Evolutionary conservation across 1,140 invertebrate genomes (phyloP).

Genomic region (Drosophila obscura): DNA sequence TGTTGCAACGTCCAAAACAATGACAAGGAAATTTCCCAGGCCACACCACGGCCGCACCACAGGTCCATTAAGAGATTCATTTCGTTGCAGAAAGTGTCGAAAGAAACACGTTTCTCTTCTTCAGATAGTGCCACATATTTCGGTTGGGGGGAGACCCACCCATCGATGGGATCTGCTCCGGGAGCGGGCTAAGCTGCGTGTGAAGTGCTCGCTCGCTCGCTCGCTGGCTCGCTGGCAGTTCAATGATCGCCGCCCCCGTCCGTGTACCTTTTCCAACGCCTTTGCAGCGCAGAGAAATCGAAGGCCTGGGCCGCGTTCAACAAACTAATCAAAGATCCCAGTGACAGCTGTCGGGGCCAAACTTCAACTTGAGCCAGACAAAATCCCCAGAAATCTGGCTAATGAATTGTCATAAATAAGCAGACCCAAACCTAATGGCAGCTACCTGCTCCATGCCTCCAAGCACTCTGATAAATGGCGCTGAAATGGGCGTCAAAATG

Average conservation of each 20-base stretch:
- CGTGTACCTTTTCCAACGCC: constrained; percentile 30
- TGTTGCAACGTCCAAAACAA: constrained; percentile 58
- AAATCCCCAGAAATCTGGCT: constrained; percentile 18
- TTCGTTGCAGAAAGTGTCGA: constrained; percentile 47
- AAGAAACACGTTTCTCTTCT: constrained; percentile 50
- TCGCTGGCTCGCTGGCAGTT: constrained; percentile 24
- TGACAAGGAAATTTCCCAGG: constrained; percentile 68
- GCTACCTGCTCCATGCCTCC: constrained; percentile 38
- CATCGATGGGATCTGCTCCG: constrained; percentile 32
- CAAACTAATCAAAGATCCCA: constrained; percentile 71
- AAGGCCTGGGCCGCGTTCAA: constrained; percentile 69
- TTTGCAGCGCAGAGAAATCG: constrained; percentile 67
- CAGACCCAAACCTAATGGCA: constrained; percentile 3
- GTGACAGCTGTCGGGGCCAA: constrained; percentile 67
- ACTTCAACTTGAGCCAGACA: constrained; percentile 30
- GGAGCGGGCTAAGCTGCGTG: constrained; percentile 55
- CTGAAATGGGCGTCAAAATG: constrained; percentile 50
- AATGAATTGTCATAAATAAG: constrained; percentile 49
- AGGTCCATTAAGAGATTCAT: constrained; percentile 57
- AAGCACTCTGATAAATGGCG: constrained; percentile 42
- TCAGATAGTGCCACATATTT: too few species aligned
- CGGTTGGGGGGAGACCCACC: constrained; percentile 44
- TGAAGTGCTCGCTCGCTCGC: constrained; percentile 32
- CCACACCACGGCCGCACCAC: not conserved
- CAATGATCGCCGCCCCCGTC: constrained; percentile 42